Conservation (phyloP, 2,797 vertebrate genomes). For the Meda fulgida region DNA sequence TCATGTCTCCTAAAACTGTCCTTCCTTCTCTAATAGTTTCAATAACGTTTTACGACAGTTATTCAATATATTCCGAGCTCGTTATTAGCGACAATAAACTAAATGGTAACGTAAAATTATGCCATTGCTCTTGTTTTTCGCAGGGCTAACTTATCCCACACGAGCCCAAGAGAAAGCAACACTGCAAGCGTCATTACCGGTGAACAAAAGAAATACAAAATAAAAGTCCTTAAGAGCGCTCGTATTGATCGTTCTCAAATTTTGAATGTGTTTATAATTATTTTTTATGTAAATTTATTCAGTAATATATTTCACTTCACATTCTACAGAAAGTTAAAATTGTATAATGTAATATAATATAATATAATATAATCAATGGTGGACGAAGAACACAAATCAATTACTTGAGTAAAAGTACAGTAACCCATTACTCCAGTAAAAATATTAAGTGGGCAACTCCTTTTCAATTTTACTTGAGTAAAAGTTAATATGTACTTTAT, state of each 20-base stretch:
- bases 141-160: neutral
- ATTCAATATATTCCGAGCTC: neutral
- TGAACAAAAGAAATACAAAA: slow-evolving; percentile 4
- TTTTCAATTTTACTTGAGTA: no score
- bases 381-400: no score
- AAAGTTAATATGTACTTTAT: no score
- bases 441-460: no score
- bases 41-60: neutral
- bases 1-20: slow-evolving; percentile 67
- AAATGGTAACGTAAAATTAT: neutral
- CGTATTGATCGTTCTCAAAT: neutral
- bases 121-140: neutral
- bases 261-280: neutral
- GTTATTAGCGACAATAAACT: neutral
- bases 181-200: neutral
- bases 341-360: neutral
- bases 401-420: no score
- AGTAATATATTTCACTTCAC: neutral
- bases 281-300: neutral
- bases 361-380: neutral
- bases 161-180: slow-evolving; percentile 5
- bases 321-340: neutral
- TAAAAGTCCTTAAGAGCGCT: slow-evolving; percentile 22
- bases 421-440: no score
- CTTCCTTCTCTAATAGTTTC: slow-evolving; percentile 50